These are phyloP conservation scores for Chaitophorus viminalis DNA, from an alignment of 2,888 invertebrate genomes.

Conservation along the genomic window DNA sequence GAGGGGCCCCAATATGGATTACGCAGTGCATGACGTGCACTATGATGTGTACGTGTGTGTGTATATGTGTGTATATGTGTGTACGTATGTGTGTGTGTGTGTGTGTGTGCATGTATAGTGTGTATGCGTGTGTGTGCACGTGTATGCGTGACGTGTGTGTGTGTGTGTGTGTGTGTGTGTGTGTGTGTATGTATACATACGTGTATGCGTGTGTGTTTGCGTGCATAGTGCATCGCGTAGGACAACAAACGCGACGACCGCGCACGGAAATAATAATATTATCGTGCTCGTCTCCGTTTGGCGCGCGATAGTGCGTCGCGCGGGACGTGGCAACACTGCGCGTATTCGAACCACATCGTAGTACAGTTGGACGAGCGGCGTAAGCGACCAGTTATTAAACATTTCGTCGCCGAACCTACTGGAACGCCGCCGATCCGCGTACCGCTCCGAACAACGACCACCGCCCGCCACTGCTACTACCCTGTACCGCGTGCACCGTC, in stretches of 20 bases:
- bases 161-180: too few relatives aligned
- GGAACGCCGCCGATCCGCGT: slow-evolving; percentile 14
- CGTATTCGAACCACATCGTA: neutral
- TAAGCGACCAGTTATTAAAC: slow-evolving; percentile 22
- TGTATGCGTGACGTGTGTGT: neutral
- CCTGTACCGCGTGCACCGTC: too few relatives aligned
- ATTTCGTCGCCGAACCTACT: slow-evolving; percentile 22
- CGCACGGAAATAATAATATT: neutral
- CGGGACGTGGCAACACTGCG: neutral
- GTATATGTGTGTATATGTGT: too few relatives aligned
- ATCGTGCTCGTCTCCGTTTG: neutral
- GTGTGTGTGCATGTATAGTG: neutral
- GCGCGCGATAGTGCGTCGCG: neutral
- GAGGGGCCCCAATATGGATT: neutral
- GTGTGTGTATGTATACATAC: too few relatives aligned
- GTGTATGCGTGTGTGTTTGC: neutral
- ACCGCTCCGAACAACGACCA: neutral
- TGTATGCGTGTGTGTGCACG: too few relatives aligned
- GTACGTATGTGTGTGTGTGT: neutral
- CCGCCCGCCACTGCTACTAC: neutral
- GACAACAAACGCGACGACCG: neutral
- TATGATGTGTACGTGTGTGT: neutral
- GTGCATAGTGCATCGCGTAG: neutral
- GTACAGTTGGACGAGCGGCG: neutral
- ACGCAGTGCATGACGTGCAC: neutral